Percentiles rank a stretch among this genome's conserved stretches.
Evolutionary conservation across 2,888 invertebrate genomes (phyloP).

Genomic region (Boloria selene): DNA sequence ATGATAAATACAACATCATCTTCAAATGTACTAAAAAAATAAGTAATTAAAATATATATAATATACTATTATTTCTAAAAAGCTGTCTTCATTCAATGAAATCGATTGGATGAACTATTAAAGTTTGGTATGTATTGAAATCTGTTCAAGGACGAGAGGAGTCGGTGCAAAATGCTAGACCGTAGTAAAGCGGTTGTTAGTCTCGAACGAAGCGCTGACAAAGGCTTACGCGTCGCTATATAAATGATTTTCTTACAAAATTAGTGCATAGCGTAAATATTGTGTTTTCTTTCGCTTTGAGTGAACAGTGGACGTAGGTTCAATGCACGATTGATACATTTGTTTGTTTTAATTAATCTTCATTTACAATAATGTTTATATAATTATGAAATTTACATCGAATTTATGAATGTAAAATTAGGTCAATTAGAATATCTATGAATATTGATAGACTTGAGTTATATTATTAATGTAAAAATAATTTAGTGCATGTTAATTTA

Average conservation of each 20-base stretch:
- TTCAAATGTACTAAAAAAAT: no score
- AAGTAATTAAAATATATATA: no score
- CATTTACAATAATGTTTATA: neutral
- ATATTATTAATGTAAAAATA: conserved; percentile 7
- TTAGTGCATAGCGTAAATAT: neutral
- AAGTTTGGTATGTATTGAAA: neutral
- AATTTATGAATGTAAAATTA: conserved; percentile 24
- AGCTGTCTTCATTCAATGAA: no score
- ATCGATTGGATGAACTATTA: neutral
- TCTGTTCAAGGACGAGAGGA: conserved; percentile 38
- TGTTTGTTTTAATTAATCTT: conserved; percentile 11
- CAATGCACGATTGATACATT: conserved; percentile 7
- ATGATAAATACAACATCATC: no score
- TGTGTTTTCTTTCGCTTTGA: neutral
- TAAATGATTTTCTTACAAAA: neutral
- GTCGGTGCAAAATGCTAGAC: conserved; percentile 19
- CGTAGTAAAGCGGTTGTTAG: conserved; percentile 13
- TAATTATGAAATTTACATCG: neutral
- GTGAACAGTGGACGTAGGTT: conserved; percentile 1
- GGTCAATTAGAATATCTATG: conserved; percentile 33
- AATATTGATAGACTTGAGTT: neutral
- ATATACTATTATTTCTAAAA: no score
- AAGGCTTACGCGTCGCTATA: conserved; percentile 16
- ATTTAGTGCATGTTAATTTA: conserved; percentile 2
- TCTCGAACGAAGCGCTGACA: conserved; percentile 24